Evolutionary conservation across 2,888 invertebrate genomes (phyloP).

Genomic region (Autographa gamma): DNA sequence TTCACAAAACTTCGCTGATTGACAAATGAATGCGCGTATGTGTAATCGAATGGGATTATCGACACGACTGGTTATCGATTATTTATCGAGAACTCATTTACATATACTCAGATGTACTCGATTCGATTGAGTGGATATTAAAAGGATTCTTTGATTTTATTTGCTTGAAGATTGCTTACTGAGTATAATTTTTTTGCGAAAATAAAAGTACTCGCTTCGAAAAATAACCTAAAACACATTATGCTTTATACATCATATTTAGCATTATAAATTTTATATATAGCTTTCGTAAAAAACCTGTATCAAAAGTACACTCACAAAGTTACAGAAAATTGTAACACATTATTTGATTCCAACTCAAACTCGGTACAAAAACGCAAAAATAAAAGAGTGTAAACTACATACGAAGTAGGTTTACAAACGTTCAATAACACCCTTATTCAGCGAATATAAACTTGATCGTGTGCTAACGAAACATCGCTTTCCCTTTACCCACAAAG

Average conservation of each 20-base stretch:
- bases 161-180: not conserved
- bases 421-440: conserved; percentile 40
- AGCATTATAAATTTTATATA: no score
- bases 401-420: conserved; percentile 12
- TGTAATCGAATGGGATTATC: conserved; percentile 25
- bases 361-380: not conserved
- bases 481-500: conserved; percentile 26
- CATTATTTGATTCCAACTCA: not conserved
- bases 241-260: no score
- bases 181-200: not conserved
- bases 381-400: conserved; percentile 23
- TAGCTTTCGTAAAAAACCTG: no score
- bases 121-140: conserved; percentile 12
- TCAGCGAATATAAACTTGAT: conserved; percentile 48
- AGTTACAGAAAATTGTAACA: no score
- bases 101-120: conserved; percentile 6
- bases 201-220: not conserved
- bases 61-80: conserved; percentile 16
- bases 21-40: conserved; percentile 18
- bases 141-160: conserved; percentile 16
- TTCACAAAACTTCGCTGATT: conserved; percentile 33
- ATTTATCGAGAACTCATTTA: conserved; percentile 26
- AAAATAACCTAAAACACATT: no score
- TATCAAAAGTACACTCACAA: no score
- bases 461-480: conserved; percentile 27